Percentiles rank a stretch among this genome's conserved stretches.
These are phyloP conservation scores for Petrocephalus zakoni DNA, from an alignment of 2,113 vertebrate species.

Conservation along the genomic window DNA sequence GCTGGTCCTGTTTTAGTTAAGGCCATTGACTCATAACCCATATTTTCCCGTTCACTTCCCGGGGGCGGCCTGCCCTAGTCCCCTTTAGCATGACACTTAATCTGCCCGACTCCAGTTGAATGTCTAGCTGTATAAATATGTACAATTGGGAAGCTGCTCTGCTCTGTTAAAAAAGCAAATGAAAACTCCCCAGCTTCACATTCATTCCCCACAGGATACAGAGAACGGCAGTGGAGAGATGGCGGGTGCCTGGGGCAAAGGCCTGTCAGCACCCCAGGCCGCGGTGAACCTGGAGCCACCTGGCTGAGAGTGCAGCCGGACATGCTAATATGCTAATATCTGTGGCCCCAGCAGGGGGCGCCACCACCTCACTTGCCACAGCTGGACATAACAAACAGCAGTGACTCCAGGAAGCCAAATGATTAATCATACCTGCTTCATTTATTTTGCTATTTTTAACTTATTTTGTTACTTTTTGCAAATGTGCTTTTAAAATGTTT, in stretches of 20 bases:
- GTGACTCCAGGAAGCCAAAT: neutral
- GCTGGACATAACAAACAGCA: neutral
- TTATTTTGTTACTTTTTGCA: neutral
- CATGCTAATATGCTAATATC: neutral
- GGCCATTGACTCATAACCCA: neutral
- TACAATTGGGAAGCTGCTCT: neutral
- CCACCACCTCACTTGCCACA: neutral
- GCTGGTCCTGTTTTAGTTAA: neutral
- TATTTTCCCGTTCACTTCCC: neutral
- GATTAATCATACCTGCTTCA: neutral
- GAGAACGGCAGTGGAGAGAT: constrained; percentile 41
- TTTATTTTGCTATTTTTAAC: neutral
- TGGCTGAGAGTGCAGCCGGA: too few species aligned
- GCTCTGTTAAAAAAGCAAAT: neutral
- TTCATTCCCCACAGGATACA: constrained; percentile 44
- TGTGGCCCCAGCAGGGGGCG: neutral
- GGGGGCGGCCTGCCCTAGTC: neutral
- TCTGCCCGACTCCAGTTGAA: neutral
- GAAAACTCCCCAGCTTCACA: neutral
- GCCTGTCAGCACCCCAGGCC: constrained; percentile 48
- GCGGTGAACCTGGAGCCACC: constrained; percentile 28
- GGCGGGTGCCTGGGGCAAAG: constrained; percentile 13
- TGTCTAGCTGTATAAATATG: neutral
- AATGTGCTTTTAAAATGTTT: neutral
- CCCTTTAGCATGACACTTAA: neutral